Evolutionary conservation across 2,888 invertebrate genomes (phyloP).

Genomic region (Drosophila meridiana): DNA sequence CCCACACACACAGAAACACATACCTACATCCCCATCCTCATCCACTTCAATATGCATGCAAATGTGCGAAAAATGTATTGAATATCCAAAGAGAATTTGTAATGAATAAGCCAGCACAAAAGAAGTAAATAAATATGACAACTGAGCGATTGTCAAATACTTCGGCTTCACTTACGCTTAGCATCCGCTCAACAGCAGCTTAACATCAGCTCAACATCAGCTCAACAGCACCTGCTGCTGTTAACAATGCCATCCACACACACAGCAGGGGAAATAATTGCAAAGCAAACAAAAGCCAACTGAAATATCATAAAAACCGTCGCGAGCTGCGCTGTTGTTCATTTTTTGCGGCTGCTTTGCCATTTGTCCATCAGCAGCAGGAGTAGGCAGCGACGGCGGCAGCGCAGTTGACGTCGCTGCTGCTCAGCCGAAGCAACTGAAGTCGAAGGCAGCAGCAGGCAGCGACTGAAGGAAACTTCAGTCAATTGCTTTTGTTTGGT

Average conservation of each 20-base stretch:
- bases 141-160: neutral
- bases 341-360: conserved; percentile 21
- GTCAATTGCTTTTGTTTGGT: conserved; percentile 60
- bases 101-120: conserved; percentile 44
- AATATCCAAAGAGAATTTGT: conserved; percentile 63
- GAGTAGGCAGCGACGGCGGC: conserved; percentile 23
- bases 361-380: conserved; percentile 47
- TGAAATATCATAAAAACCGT: conserved; percentile 57
- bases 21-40: neutral
- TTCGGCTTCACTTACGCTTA: neutral
- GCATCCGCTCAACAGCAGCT: conserved; percentile 51
- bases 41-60: conserved; percentile 32
- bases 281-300: conserved; percentile 59
- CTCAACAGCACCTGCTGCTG: neutral
- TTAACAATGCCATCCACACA: conserved; percentile 6
- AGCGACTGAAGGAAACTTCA: conserved; percentile 34
- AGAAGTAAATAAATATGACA: neutral
- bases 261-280: conserved; percentile 71
- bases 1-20: neutral
- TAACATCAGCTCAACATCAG: conserved; percentile 11
- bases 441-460: conserved; percentile 17
- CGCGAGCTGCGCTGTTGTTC: conserved; percentile 45
- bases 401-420: conserved; percentile 39
- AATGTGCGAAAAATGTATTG: conserved; percentile 51
- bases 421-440: conserved; percentile 26